Evolutionary conservation across 92 coral and sea anemone species (phyloP), one percentile per base, ranked within the genome.

Genomic region (Phenganax subtilis): DNA sequence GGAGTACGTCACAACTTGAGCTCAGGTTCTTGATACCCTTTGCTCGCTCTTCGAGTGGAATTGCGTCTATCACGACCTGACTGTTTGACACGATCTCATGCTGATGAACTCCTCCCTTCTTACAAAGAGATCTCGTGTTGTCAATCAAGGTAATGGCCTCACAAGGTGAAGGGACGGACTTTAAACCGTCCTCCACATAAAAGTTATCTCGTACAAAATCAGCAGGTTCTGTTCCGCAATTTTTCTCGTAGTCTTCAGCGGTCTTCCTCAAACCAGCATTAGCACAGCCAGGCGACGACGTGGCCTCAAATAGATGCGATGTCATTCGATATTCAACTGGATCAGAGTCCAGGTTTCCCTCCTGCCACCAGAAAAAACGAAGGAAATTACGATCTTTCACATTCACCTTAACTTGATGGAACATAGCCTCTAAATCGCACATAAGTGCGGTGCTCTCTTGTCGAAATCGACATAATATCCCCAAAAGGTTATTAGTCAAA

Each of bases 361-460:
- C 53, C 44, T 84, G 85, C 88, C 84, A 89, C 87, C 90, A 89
- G 15, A 87, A 79, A 57, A 89, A 87, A 57, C 84, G 85, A 62
- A 82, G 84, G 37, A 81, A 84, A 67, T 77, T 28, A 30, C 75
- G 88, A 71, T 89, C 85, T 76, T 80, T 79, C 61, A 55, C 67
- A 16, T 65, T 85, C 11, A 82, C 87, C n/a, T n/a, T n/a, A n/a
- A n/a, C n/a, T n/a, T n/a, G n/a, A n/a, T n/a, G n/a, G n/a, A 58
- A 76, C 87, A 30, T 81, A 85, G n/a, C n/a, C n/a, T n/a, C n/a
- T n/a, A n/a, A n/a, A n/a, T n/a, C n/a, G n/a, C n/a, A n/a, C n/a
- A n/a, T n/a, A n/a, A n/a, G n/a, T n/a, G n/a, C n/a, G n/a, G n/a
- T n/a, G n/a, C n/a, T n/a, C n/a, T n/a, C n/a, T n/a, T n/a, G n/a